A percentile compares a stretch with the other conserved stretches of the same genome.
Conservation (phyloP, 2,888 invertebrate genomes). For the Pyrgus malvae region DNA sequence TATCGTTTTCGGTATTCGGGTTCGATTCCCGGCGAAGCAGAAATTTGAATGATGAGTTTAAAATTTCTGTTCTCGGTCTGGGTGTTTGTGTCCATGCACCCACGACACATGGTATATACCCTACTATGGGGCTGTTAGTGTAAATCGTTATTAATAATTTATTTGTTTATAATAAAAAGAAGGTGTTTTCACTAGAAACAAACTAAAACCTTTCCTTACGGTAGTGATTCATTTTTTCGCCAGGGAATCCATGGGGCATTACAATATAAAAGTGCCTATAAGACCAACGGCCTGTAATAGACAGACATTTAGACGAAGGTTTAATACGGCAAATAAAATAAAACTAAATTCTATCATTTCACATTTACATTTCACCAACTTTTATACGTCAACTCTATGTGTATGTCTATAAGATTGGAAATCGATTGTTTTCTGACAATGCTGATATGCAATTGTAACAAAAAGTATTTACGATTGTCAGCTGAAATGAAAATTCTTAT, state of each 20-base stretch:
- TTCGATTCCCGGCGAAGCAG: too few species aligned
- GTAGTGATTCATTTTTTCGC: too few species aligned
- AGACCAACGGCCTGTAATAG: conserved; percentile 3
- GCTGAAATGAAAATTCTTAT: conserved; percentile 8
- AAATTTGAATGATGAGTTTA: too few species aligned
- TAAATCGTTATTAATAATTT: too few species aligned
- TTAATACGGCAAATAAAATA: conserved; percentile 12
- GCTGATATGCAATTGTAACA: conserved; percentile 2
- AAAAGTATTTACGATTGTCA: conserved; percentile 1
- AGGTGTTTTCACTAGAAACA: too few species aligned
- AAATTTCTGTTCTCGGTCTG: too few species aligned
- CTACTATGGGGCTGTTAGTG: too few species aligned
- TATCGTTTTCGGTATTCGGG: too few species aligned
- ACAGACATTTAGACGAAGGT: conserved; percentile 6
- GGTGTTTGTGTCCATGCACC: too few species aligned
- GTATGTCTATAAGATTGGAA: not conserved
- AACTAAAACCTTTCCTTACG: too few species aligned
- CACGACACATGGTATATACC: too few species aligned
- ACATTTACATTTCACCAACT: not conserved
- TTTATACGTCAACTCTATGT: not conserved
- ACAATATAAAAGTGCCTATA: not conserved
- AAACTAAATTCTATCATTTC: conserved; percentile 11
- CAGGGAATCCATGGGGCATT: not conserved
- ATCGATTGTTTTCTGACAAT: not conserved
- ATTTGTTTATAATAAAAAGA: too few species aligned